A percentile compares a stretch with the other conserved stretches of the same genome.
Conservation (phyloP, 2,113 vertebrate species). For the Herpailurus yagouaroundi region DNA sequence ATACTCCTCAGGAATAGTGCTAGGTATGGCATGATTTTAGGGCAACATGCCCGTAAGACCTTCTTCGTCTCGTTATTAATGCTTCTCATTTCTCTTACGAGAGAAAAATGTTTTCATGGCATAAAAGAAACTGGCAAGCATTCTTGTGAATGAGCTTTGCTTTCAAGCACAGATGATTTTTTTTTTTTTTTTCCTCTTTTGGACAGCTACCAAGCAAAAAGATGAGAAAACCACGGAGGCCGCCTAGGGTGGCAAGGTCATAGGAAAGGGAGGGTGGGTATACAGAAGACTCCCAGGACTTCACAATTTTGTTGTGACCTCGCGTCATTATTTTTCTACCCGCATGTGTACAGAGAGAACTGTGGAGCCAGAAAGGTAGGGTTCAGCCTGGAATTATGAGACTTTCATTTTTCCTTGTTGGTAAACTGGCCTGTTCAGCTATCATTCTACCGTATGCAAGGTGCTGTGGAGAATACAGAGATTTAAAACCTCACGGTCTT, state of each 20-base stretch:
- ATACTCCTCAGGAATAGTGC: neutral
- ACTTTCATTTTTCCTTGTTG: neutral
- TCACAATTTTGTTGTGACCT: neutral
- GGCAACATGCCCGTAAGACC: neutral
- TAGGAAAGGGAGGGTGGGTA: neutral
- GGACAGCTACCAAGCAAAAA: neutral
- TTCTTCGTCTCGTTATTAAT: neutral
- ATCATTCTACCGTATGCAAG: neutral
- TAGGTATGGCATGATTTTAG: neutral
- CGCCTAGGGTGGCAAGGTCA: neutral
- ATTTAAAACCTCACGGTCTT: neutral
- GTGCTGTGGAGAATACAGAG: neutral
- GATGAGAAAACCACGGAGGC: neutral
- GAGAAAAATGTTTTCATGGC: neutral
- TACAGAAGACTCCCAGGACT: neutral
- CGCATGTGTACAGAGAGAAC: neutral
- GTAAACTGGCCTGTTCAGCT: neutral
- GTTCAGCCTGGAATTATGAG: neutral
- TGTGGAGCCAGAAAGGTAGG: neutral
- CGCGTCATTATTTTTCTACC: neutral
- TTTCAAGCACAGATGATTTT: neutral
- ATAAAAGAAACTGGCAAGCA: neutral
- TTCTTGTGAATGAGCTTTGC: neutral
- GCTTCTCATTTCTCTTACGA: neutral
- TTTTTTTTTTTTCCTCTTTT: neutral